Conservation (phyloP, 2,113 vertebrate species). For the Apus apus region DNA sequence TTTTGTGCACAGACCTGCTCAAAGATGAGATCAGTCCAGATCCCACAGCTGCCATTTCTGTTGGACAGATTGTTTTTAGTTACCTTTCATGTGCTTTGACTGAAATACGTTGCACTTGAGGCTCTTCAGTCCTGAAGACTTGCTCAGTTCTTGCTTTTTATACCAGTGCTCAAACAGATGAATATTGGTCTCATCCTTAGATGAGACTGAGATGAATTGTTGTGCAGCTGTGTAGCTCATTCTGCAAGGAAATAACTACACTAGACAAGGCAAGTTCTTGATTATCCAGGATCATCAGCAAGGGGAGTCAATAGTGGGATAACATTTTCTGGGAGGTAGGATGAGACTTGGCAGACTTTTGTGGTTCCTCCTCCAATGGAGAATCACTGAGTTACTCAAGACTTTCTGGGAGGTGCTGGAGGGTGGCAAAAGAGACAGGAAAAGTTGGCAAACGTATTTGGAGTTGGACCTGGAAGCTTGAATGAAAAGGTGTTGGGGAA, state of each 20-base stretch:
- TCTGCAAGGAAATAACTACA: fast-evolving
- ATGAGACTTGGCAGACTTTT: background rate
- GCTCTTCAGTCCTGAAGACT: background rate
- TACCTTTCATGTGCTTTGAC: background rate
- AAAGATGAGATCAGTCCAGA: background rate
- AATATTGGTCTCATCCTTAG: background rate
- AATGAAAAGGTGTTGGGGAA: background rate
- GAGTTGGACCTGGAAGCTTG: background rate
- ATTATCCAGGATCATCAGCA: background rate
- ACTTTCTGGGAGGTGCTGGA: background rate
- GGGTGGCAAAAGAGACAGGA: background rate
- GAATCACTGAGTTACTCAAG: background rate
- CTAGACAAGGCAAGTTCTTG: background rate
- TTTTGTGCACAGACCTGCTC: background rate
- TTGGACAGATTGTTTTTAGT: background rate
- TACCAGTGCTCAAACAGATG: background rate
- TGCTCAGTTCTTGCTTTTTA: background rate
- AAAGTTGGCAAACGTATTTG: background rate
- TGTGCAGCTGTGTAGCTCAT: background rate
- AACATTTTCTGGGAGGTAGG: background rate
- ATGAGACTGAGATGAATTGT: background rate
- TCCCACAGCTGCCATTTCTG: background rate
- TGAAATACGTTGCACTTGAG: background rate
- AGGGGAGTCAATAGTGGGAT: background rate
- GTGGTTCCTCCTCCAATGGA: background rate